These are phyloP conservation scores for Uromys caudimaculatus DNA, from an alignment of 2,797 vertebrate genomes.

Conservation along the genomic window DNA sequence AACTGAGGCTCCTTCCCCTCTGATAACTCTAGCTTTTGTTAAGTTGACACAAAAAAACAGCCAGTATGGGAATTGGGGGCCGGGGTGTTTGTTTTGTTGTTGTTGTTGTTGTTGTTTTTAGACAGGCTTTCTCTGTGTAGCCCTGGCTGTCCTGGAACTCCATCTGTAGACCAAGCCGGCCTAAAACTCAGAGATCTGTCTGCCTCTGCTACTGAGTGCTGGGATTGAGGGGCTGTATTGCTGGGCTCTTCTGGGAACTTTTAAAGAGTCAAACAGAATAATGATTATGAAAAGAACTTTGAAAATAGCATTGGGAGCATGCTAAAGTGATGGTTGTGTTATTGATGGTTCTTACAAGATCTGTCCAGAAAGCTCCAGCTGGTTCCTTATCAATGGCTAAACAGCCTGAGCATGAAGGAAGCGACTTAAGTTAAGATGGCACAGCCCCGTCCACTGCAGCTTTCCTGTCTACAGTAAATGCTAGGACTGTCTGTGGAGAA, in stretches of 20 bases:
- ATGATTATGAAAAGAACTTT: slow-evolving; percentile 48
- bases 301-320: slow-evolving; percentile 27
- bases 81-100: not conserved
- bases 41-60: not conserved
- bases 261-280: slow-evolving; percentile 8
- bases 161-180: not conserved
- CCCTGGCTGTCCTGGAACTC: not conserved
- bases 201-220: not conserved
- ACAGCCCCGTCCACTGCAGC: not conserved
- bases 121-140: not conserved
- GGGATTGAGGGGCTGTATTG: not conserved
- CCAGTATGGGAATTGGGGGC: not conserved
- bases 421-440: not conserved
- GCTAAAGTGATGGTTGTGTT: not conserved
- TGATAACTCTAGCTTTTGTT: not conserved
- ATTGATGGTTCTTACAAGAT: slow-evolving; percentile 1
- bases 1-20: not conserved
- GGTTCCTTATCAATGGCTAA: slow-evolving; percentile 18
- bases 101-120: not conserved
- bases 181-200: not conserved
- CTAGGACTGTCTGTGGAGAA: not conserved
- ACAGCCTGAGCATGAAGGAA: not conserved
- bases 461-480: not conserved
- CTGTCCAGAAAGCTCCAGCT: slow-evolving; percentile 29
- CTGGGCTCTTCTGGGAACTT: not conserved